Evolutionary conservation across 2,888 invertebrate genomes (phyloP).

Genomic region (Desoria tigrina): DNA sequence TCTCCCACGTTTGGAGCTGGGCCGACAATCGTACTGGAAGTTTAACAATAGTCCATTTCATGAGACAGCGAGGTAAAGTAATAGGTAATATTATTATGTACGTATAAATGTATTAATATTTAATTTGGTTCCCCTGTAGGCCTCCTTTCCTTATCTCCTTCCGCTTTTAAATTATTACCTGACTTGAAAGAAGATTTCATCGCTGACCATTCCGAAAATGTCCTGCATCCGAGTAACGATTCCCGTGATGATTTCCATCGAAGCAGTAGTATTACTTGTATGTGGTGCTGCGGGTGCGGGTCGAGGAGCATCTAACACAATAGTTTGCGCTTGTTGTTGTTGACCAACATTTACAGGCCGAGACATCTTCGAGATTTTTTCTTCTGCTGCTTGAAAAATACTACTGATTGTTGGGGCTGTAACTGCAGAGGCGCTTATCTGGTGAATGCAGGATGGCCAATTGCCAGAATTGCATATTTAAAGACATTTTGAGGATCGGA

Average conservation of each 20-base stretch:
- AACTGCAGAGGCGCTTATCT: not conserved
- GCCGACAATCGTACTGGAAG: constrained; percentile 76
- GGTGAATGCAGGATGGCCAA: not conserved
- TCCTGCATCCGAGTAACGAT: constrained; percentile 90
- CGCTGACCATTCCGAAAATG: constrained; percentile 93
- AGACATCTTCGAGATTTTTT: not conserved
- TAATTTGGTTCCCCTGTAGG: too few species aligned
- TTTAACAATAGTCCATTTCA: not conserved
- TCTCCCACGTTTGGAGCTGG: constrained; percentile 83
- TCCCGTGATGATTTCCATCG: constrained; percentile 60
- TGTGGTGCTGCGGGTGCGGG: not conserved
- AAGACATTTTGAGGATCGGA: not conserved
- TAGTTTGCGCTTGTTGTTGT: not conserved
- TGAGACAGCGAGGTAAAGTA: too few species aligned
- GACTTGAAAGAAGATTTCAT: constrained; percentile 93
- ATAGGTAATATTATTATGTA: not conserved
- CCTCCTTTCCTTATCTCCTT: too few species aligned
- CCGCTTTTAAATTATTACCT: constrained; percentile 57
- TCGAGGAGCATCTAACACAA: not conserved
- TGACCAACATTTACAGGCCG: not conserved
- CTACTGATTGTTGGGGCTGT: not conserved
- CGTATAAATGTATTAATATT: too few species aligned
- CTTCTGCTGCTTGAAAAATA: not conserved
- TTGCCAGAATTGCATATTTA: too few species aligned
- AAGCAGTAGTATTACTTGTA: too few species aligned